Base-by-base conservation (phyloP, 2,888 invertebrate genomes). In the Adelognathus sp. region DNA sequence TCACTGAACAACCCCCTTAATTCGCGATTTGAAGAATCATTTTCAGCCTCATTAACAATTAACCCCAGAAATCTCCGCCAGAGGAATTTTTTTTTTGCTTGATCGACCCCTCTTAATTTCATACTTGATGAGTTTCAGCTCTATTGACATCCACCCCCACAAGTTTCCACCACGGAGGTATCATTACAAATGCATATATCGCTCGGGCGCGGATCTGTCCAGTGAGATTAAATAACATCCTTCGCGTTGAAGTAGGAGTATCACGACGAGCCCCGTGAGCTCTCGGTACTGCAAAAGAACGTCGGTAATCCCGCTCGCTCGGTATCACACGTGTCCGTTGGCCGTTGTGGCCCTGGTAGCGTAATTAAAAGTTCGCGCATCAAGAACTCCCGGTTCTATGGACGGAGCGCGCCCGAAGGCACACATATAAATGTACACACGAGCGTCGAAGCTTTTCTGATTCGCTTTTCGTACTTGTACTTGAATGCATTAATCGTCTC, bases 321-420 rank as follows among this genome's bases (percentile, higher is more conserved):
- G 27, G 70, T 70, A 66, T 54, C 44, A 67, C 24, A 63, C 70
- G 63, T 41, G 61, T 61, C 36, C 31, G 50, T 33, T 60, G 66
- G 58, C 50, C 66, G 66, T 71, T 50, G 21, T 24, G 21, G 56
- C 33, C 46, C 63, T 69, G 46, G 75, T 75, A 63, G 80, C 72
- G 79, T 83, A 85, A 85, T 85, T 85, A 85, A 85, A 85, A 85
- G 85, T 85, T 85, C 81, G 81, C 84, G 85, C 84, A 85, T 85
- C 83, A 82, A 82, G 83, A 85, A 85, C 79, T 85, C 77, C 77
- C 79, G 64, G 75, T 77, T 44, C 63, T 61, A 39, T 41, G 58
- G 39, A 61, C 44, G 18, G 41, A 33, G 18, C n/a, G 56, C 24
- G 33, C 31, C n/a, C 44, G n/a, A 5, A 31, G 11, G 24, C 21